phyloP scores from a whole-genome alignment of 2,888 invertebrate genomes.

The Acronicta psi region DNA sequence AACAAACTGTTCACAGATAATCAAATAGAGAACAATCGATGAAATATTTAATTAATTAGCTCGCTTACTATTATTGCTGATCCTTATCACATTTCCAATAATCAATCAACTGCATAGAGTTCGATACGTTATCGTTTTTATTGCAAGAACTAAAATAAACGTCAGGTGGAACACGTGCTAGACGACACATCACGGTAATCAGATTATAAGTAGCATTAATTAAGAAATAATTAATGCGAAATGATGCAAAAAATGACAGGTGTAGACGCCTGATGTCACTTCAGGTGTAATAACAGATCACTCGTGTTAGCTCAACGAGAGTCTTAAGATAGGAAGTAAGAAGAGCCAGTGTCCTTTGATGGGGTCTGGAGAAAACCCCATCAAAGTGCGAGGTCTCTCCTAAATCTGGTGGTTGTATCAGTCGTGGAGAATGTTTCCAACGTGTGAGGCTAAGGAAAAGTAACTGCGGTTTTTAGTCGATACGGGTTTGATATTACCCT shows the following conservation, averaged over 20 bases:
- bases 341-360: no score
- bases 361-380: no score
- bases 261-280: no score
- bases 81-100: constrained; percentile 22
- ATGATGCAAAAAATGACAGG: not conserved
- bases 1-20: constrained; percentile 18
- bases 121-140: constrained; percentile 20
- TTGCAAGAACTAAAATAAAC: constrained; percentile 1
- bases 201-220: not conserved
- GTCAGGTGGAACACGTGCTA: not conserved
- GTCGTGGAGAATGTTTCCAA: no score
- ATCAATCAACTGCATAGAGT: constrained; percentile 12
- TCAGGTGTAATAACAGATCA: no score
- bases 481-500: no score
- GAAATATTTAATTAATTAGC: constrained; percentile 22
- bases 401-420: no score
- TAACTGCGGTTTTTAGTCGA: no score
- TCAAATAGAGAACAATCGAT: constrained; percentile 7
- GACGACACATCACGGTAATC: not conserved
- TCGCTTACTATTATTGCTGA: constrained; percentile 6
- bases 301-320: no score
- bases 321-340: no score
- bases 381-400: no score
- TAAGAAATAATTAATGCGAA: not conserved
- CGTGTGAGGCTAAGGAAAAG: no score